Base-by-base conservation (phyloP, 2,113 vertebrate species). In the Lonchura striata region DNA sequence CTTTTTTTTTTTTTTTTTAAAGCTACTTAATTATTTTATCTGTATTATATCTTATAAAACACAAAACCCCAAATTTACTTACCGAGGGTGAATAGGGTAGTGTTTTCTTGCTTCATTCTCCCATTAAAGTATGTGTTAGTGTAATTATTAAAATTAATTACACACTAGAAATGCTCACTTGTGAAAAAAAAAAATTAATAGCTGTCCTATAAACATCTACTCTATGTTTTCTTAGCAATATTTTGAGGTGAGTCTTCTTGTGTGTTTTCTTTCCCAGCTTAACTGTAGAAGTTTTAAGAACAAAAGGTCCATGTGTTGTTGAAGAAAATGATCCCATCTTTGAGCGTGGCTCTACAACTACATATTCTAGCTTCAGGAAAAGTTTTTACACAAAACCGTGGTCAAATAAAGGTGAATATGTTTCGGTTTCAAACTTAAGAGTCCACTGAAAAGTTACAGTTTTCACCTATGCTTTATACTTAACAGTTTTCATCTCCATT, bases 311-410 rank as follows among this genome's bases (percentile, higher is more conserved):
- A 1, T 99, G 98, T 95, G 98, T 98, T n/a, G 98, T 98, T 50
- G 98, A 99, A 72, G 98, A 98, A 89, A 98, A 99, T 94, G 99
- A 99, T 91, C 99, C 99, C 49, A 99, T 99, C 91, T 99, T 99
- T 98, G 99, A 99, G 74, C 98, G 99, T 53, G 99, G 99, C 57
- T 99, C 99, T 92, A 99, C 99, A 77, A 99, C 99, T 64, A 99
- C 99, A 1, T 99, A 99, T 95, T 99, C 99, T 30, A 99, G 99
- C 96, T 99, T 99, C 96, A 98, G 99, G 92, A 99, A 98, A 95
- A 98, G 96, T 61, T 98, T 95, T 94, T 98, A 99, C 78, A 98
- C 99, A 4, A 99, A 99, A 92, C 99, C 99, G 5, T 99, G 99
- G 99, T 99, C 99, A 77, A 98, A 97, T 91, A 98, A 98, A 99